Base-by-base conservation (phyloP, 2,113 vertebrate species). In the Dromaius novaehollandiae region DNA sequence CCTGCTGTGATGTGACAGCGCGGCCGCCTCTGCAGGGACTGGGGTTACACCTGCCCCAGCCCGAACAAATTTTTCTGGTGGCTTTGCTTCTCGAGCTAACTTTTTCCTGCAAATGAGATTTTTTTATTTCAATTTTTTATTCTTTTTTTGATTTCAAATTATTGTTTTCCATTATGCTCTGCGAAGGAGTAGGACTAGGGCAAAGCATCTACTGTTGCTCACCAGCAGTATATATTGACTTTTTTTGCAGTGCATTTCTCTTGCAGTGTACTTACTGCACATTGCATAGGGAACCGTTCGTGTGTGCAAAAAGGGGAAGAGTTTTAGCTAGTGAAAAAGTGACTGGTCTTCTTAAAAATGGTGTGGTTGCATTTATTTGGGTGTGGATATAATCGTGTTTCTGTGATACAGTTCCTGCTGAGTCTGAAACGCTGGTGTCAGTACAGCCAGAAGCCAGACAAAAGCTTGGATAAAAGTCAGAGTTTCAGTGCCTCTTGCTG, bases 401-500 rank as follows among this genome's bases (percentile, higher is more conserved):
- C 79, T 95, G 88, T 51, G 82, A 86, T 93, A 83, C 55, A 48
- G 60, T 63, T 95, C 93, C 96, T 89, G 93, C 93, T 86, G 94
- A 74, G 91, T 78, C 83, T 97, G 93, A 97, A 97, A 96, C 90
- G 76, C 76, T 81, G 8, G 87, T 96, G 95, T 93, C 91, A 78
- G 95, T 71, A 92, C 93, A 94, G 89, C 92, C 86, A 92, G 81
- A 71, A 95, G 89, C 91, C 88, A 96, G 93, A 95, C 93, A 81
- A 97, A 96, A 93, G 82, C 82, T 86, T 95, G 94, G 93, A 93
- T 89, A 56, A 88, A 82, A 97, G 65, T 97, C 89, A 95, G 91
- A 38, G 65, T 94, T 89, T 95, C 32, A 68, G 26, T 97, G 89
- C 79, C 51, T 91, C 38, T 89, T 64, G 18, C 73, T 93, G 95